Evolutionary conservation across 2,797 vertebrate species (phyloP), one percentile per base, ranked within the genome.

Genomic region (Delichon dasypus): DNA sequence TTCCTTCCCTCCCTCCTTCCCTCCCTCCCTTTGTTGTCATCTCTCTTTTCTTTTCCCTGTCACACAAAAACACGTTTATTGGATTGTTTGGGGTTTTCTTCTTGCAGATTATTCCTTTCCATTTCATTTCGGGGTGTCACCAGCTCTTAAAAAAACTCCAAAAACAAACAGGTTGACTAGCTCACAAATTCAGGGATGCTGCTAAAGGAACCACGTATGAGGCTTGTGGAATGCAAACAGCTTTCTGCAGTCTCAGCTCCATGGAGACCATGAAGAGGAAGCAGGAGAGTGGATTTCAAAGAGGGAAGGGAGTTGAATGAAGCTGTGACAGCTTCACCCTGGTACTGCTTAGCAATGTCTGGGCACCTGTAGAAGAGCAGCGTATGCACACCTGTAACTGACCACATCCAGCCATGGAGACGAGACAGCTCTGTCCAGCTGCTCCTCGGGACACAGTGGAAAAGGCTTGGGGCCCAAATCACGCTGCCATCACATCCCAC

Each of bases 371-470:
- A 27, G 34, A 21, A 10, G 18, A 47, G 60, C 47, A 88, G 48
- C 7, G 7, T 3, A 3, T 0, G 2, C 5, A 5, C 4, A 1
- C 16, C 0, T 1, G 16, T 10, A 47, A 5, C 34, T 44, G 78
- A 20, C 4, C 55, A 29, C 44, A 16, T 15, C 16, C 36, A 73
- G 53, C 20, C 48, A 8, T n/a, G 54, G 71, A 67, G 55, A 71
- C 11, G 26, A n/a, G 23, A n/a, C 13, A 11, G 13, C 44, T 55
- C 47, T 67, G 16, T 13, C 57, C 74, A 51, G n/a, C n/a, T 84
- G 13, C 20, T 67, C 16, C 42, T 17, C 32, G 45, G 76, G 62
- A 45, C 18, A 38, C 18, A 53, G 11, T 66, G 10, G 30, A 16
- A 61, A 42, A 58, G 40, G 16, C 13, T 20, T 16, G 42, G 29